phyloP scores from a whole-genome alignment of 2,797 vertebrate genomes.

The Loriculus beryllinus region DNA sequence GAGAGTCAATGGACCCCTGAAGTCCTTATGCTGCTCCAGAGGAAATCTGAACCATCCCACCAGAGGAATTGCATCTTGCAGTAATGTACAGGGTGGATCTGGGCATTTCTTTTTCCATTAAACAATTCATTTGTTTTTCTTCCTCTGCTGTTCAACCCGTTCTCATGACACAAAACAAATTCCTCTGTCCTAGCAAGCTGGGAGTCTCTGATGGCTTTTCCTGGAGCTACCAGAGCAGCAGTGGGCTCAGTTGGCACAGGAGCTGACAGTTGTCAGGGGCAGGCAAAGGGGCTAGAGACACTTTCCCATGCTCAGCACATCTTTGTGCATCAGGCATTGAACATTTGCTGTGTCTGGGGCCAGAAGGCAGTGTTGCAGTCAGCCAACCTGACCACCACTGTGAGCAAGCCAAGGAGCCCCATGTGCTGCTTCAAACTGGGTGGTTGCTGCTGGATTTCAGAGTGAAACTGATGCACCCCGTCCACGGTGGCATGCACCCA shows the following conservation, averaged over 20 bases:
- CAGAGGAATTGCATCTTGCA: background rate
- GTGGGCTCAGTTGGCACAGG: background rate
- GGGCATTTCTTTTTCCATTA: background rate
- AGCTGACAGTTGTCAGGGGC: background rate
- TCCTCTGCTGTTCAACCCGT: background rate
- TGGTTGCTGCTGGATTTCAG: background rate
- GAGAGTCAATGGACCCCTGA: background rate
- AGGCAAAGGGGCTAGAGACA: fast-evolving
- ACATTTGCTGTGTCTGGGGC: background rate
- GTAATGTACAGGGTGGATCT: background rate
- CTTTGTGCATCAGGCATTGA: background rate
- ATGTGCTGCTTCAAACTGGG: background rate
- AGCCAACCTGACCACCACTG: background rate
- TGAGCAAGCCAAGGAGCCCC: background rate
- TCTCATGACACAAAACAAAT: background rate
- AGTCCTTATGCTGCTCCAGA: background rate
- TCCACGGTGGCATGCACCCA: fast-evolving
- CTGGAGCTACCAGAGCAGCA: background rate
- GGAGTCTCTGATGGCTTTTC: background rate
- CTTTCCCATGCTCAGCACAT: fast-evolving
- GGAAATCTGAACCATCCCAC: background rate
- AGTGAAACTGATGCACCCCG: fast-evolving
- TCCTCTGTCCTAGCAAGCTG: background rate
- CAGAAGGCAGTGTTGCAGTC: background rate
- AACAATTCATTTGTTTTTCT: background rate